Evolutionary conservation across 2,888 invertebrate genomes (phyloP).

Genomic region (Ischnura elegans): DNA sequence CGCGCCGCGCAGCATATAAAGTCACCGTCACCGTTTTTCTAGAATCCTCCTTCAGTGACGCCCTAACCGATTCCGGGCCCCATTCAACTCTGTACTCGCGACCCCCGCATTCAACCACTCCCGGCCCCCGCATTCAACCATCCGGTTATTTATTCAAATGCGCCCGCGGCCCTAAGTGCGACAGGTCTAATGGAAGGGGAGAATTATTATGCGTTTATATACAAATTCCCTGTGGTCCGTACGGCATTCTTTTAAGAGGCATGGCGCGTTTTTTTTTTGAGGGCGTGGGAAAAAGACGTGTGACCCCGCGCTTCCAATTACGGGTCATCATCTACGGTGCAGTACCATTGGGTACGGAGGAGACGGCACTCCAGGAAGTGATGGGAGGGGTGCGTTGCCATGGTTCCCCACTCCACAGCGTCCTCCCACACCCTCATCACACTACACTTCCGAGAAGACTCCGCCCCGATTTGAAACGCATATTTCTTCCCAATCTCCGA

Average conservation of each 20-base stretch:
- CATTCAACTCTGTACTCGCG: background rate
- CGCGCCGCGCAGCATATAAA: constrained; percentile 1
- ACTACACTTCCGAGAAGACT: background rate
- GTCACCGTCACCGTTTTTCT: background rate
- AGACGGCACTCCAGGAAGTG: background rate
- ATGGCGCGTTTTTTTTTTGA: background rate
- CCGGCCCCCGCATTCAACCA: background rate
- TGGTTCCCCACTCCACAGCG: background rate
- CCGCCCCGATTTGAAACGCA: background rate
- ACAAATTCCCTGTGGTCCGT: background rate
- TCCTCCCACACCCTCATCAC: background rate
- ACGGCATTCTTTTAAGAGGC: background rate
- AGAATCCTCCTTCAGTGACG: background rate
- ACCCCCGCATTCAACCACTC: background rate
- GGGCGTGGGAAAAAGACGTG: constrained; percentile 5
- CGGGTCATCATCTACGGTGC: background rate
- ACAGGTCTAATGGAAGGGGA: background rate
- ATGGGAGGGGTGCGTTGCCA: background rate
- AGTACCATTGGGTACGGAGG: background rate
- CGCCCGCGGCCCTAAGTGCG: background rate
- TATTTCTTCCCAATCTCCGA: background rate
- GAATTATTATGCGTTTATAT: constrained; percentile 5
- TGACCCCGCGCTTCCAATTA: background rate
- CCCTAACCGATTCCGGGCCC: background rate
- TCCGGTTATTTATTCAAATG: constrained; percentile 31